These are phyloP conservation scores for Minunthozetes semirufus DNA, from an alignment of 2,888 invertebrate genomes.

Conservation along the genomic window DNA sequence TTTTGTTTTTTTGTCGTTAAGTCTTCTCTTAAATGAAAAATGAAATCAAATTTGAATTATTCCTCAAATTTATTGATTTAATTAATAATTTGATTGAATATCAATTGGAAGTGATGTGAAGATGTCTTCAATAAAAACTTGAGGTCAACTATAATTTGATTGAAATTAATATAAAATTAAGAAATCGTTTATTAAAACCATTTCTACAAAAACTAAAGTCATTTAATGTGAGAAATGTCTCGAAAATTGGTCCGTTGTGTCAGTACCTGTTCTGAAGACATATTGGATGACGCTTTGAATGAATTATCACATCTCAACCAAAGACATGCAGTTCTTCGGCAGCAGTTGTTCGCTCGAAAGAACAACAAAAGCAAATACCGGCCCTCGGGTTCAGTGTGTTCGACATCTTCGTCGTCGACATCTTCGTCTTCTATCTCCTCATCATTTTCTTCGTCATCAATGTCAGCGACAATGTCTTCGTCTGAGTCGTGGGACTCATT, in stretches of 20 bases:
- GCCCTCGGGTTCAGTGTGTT: constrained; percentile 15
- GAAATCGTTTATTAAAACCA: not conserved
- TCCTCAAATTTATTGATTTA: too few species aligned
- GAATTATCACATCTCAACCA: constrained; percentile 33
- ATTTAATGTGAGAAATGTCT: not conserved
- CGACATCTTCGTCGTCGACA: constrained; percentile 21
- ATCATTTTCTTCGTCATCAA: constrained; percentile 28
- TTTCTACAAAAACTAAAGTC: not conserved
- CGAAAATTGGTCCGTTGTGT: constrained; percentile 22
- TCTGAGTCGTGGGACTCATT: constrained; percentile 35
- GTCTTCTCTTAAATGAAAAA: not conserved
- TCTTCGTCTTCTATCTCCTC: constrained; percentile 15
- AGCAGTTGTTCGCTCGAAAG: constrained; percentile 28
- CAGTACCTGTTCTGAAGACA: constrained; percentile 25
- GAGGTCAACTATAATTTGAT: too few species aligned
- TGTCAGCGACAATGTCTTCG: constrained; percentile 35
- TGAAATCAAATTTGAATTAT: not conserved
- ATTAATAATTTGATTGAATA: too few species aligned
- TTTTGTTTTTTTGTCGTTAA: not conserved
- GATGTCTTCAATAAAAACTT: too few species aligned
- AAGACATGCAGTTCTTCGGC: constrained; percentile 31
- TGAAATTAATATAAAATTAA: not conserved
- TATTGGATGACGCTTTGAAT: constrained; percentile 13
- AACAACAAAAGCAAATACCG: constrained; percentile 18
- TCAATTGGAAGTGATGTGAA: not conserved